Evolutionary conservation across 1,140 invertebrate genomes (phyloP), one percentile per base, ranked within the genome.

Genomic region (Centruroides vittatus): DNA sequence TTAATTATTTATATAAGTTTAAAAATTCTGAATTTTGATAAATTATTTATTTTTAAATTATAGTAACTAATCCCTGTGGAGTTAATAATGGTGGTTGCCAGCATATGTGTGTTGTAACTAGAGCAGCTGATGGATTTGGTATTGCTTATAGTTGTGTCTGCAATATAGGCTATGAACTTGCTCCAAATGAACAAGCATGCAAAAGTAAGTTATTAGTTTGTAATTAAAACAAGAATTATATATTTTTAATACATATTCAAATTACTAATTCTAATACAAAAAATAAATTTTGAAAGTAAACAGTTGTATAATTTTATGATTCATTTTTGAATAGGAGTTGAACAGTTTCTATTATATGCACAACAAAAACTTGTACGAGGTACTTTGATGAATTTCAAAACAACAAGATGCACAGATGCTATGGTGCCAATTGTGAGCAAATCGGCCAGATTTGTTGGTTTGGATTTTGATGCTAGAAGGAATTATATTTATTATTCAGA

Each of bases 351-450:
- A 0, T 86, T 99, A 80, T 98, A 97, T 73, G 96, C 93, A 0
- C 93, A 97, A 68, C 93, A 97, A 69, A 84, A 94, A 63, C 94
- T 96, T 68, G 94, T 98, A 61, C 92, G 96, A 71, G 95, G 93
- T 34, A 87, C 94, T 46, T 87, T 96, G 0, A 72, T 96, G 34
- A 82, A 95, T 67, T 90, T 92, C 0, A 84, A 93, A 0, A 84
- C 87, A 51, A 85, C 90, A 73, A 88, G 88, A 0, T 93, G 97
- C 68, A 91, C 86, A 65, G 94, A 98, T 72, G 94, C 94, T 3
- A 97, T 98, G 13, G 71, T 77, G 11, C 80, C 80, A 8, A 76
- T 81, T 3, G 91, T 94, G 0, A 94, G 92, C 0, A 77, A 89
- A 51, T 80, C 92, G 35, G 94, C 93, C 0, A 79, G 93, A 69